phyloP scores from a whole-genome alignment of 2,888 invertebrate genomes.

The Mythimna impura region DNA sequence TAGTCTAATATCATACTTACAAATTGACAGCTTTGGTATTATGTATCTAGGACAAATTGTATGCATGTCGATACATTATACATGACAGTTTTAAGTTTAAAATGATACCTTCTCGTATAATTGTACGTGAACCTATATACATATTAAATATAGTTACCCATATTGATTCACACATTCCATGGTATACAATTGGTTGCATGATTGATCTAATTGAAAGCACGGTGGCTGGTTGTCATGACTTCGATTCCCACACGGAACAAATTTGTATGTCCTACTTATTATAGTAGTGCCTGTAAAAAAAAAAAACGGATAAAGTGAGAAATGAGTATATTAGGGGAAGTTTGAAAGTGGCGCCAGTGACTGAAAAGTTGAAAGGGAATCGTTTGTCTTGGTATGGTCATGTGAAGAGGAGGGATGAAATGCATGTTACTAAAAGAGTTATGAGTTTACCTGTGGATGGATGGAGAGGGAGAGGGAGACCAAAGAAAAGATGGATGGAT shows the following conservation, averaged over 20 bases:
- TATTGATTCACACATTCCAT: not conserved
- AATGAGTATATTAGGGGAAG: too few relatives aligned
- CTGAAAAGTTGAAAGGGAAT: too few relatives aligned
- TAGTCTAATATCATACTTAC: conserved; percentile 44
- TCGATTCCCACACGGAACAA: too few relatives aligned
- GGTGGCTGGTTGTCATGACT: too few relatives aligned
- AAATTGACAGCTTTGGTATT: conserved; percentile 42
- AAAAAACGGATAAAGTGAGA: too few relatives aligned
- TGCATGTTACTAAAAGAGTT: too few relatives aligned
- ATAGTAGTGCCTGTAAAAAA: not conserved
- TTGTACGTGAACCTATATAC: conserved; percentile 21
- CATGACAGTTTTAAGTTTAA: conserved; percentile 51
- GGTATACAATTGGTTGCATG: not conserved
- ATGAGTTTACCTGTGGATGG: too few relatives aligned
- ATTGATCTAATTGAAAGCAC: not conserved
- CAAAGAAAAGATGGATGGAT: too few relatives aligned
- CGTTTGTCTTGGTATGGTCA: too few relatives aligned
- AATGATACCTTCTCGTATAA: conserved; percentile 41
- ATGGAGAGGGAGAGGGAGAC: too few relatives aligned
- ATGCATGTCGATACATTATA: conserved; percentile 58
- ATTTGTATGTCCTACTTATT: not conserved
- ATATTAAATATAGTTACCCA: conserved; percentile 2
- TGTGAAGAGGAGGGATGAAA: too few relatives aligned
- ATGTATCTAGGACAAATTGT: conserved; percentile 60
- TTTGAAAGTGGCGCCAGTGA: too few relatives aligned